Base-by-base conservation (phyloP, 1,140 invertebrate species). In the Heliconius eleuchia region DNA sequence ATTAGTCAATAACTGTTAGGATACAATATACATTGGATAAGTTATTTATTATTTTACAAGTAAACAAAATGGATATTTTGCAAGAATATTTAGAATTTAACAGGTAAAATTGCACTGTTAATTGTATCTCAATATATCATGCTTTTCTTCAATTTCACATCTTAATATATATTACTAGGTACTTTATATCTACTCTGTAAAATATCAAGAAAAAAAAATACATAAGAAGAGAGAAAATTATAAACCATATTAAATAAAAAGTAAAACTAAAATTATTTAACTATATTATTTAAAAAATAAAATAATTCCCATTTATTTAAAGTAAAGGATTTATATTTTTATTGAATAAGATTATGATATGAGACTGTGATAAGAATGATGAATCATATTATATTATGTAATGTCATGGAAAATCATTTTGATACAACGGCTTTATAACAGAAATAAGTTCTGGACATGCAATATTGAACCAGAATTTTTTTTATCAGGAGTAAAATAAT, bases 61-160 rank as follows among this genome's bases (percentile, higher is more conserved):
- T 66, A 16, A 30, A 30, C 1, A 66, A 80, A 76, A 80, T 80
- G 78, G 74, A 72, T 37, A 76, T 30, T 46, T 52, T 80, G 27
- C 50, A 80, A 18, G 74, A 76, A 9, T 72, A 72, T 19, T 57
- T 80, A 23, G 37, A 76, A 46, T 72, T 76, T 19, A 42, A 34
- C 18, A 74, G 78, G 78, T 80, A 30, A 66, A 19, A 52, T 52
- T 7, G 50, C 18, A 52, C 2, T 52, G 50, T 52, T 52, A 52
- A 46, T 6, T 46, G 13, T 11, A 4, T 46, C 13, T 9, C 11
- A 46, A 11, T 46, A 13, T 46, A 11, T 13, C 7, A 42, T 1
- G 11, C 42, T 46, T 46, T 11, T 46, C 1, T 42, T 42, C 4
- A 11, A 46, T 46, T 11, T 46, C 8, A 46, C 42, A 46, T 13